These are phyloP conservation scores for Nannoperca obscura DNA, from an alignment of 2,797 vertebrate species.

Conservation along the genomic window DNA sequence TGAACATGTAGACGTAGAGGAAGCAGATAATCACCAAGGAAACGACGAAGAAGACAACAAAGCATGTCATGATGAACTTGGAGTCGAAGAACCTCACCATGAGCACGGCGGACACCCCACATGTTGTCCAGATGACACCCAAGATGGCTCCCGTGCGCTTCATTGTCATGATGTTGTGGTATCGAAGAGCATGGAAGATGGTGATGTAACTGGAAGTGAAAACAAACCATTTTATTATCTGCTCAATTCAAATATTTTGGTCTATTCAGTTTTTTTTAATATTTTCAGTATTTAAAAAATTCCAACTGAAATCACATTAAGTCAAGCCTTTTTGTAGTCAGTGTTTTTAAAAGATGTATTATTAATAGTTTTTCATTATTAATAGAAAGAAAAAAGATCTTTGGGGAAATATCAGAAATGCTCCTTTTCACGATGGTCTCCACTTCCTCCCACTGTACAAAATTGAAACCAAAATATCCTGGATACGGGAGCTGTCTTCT, in stretches of 20 bases:
- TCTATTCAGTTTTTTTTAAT: neutral
- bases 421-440: too few species aligned
- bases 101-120: constrained; percentile 85
- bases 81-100: constrained; percentile 90
- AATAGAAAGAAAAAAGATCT: neutral
- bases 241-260: neutral
- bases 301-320: neutral
- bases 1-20: constrained; percentile 95
- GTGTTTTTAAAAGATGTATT: neutral
- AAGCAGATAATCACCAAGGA: constrained; percentile 90
- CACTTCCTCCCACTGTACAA: too few species aligned
- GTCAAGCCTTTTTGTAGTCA: neutral
- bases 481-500: too few species aligned
- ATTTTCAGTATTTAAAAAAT: neutral
- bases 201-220: constrained; percentile 88
- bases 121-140: constrained; percentile 88
- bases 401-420: neutral
- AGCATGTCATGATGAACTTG: constrained; percentile 88
- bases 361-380: neutral
- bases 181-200: constrained; percentile 93
- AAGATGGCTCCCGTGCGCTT: constrained; percentile 83
- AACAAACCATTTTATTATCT: constrained; percentile 1
- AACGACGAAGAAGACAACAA: constrained; percentile 88
- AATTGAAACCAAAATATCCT: too few species aligned
- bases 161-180: constrained; percentile 94